Conservation (phyloP, 1,140 invertebrate genomes). For the Zaprionus ornatus region DNA sequence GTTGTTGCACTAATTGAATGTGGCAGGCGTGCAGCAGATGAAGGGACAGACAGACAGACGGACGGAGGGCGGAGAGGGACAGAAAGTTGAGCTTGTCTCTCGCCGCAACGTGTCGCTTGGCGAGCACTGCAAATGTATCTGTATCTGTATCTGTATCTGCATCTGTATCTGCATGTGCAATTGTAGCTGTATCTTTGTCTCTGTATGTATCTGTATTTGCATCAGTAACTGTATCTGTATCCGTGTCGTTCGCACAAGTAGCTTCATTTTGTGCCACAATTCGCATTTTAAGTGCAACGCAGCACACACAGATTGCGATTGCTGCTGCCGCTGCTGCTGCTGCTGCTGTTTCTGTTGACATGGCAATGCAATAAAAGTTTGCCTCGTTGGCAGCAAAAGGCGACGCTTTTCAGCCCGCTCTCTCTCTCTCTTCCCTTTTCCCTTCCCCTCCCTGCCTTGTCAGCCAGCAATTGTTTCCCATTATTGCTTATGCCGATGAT, state of each 20-base stretch:
- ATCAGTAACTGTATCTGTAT: slow-evolving; percentile 32
- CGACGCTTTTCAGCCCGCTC: not conserved
- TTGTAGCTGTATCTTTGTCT: slow-evolving; percentile 39
- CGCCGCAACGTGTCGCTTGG: slow-evolving; percentile 34
- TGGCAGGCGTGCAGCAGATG: slow-evolving; percentile 64
- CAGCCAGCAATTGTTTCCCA: slow-evolving; percentile 75
- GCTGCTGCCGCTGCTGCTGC: slow-evolving; percentile 1
- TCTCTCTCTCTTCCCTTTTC: no score
- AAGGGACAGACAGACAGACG: not conserved
- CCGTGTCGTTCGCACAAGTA: slow-evolving; percentile 71
- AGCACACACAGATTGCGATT: slow-evolving; percentile 63
- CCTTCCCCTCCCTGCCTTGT: slow-evolving; percentile 1
- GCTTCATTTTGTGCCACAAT: slow-evolving; percentile 80
- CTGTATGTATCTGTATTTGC: slow-evolving; percentile 36
- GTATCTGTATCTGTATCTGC: not conserved
- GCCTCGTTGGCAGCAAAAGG: slow-evolving; percentile 63
- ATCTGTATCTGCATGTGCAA: slow-evolving; percentile 20
- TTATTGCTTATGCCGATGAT: slow-evolving; percentile 80
- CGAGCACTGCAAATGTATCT: slow-evolving; percentile 3
- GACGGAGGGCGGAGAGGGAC: not conserved
- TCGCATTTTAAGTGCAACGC: slow-evolving; percentile 79
- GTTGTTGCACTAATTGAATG: slow-evolving; percentile 82
- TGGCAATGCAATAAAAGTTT: slow-evolving; percentile 82
- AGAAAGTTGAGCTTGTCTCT: slow-evolving; percentile 48
- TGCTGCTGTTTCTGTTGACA: slow-evolving; percentile 64